These are phyloP conservation scores for Catostomus latipinnis DNA, from an alignment of 2,797 vertebrate species.

Conservation along the genomic window DNA sequence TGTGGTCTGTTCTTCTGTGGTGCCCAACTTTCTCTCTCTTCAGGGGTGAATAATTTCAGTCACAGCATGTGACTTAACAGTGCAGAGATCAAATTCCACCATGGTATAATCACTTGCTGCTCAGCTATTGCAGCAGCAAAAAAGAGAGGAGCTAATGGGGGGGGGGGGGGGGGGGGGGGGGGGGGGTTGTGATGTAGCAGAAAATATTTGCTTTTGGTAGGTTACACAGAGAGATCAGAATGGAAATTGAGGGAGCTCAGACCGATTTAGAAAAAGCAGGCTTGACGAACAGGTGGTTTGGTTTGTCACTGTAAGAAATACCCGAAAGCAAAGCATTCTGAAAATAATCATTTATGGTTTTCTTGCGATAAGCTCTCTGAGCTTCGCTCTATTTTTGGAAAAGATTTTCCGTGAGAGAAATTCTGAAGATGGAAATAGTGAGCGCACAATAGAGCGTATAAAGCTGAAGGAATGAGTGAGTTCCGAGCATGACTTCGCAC, in stretches of 20 bases:
- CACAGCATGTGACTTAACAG: constrained; percentile 48
- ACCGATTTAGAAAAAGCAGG: constrained; percentile 14
- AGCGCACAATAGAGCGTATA: constrained; percentile 39
- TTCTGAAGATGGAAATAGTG: constrained; percentile 50
- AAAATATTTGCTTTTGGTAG: constrained; percentile 35
- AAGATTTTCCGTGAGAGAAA: constrained; percentile 38
- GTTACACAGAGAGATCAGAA: constrained; percentile 19
- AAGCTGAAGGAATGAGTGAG: constrained; percentile 52
- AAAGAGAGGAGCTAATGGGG: constrained; percentile 1
- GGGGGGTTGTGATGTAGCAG: background rate
- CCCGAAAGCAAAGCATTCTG: background rate
- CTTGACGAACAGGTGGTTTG: constrained; percentile 51
- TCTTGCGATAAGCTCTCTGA: constrained; percentile 20
- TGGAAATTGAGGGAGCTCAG: constrained; percentile 37
- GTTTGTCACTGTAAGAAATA: constrained; percentile 38
- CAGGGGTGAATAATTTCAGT: constrained; percentile 31
- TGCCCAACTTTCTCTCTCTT: constrained; percentile 8
- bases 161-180: background rate
- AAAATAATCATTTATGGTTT: constrained; percentile 38
- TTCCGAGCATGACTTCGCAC: constrained; percentile 42
- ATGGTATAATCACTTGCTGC: constrained; percentile 50
- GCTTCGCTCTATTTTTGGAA: constrained; percentile 35
- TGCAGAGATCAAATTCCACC: constrained; percentile 47
- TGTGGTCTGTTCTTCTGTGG: constrained; percentile 32
- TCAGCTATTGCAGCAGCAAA: constrained; percentile 31